These are phyloP conservation scores for Pelecanus crispus DNA, from an alignment of 2,113 vertebrate species.

Conservation along the genomic window DNA sequence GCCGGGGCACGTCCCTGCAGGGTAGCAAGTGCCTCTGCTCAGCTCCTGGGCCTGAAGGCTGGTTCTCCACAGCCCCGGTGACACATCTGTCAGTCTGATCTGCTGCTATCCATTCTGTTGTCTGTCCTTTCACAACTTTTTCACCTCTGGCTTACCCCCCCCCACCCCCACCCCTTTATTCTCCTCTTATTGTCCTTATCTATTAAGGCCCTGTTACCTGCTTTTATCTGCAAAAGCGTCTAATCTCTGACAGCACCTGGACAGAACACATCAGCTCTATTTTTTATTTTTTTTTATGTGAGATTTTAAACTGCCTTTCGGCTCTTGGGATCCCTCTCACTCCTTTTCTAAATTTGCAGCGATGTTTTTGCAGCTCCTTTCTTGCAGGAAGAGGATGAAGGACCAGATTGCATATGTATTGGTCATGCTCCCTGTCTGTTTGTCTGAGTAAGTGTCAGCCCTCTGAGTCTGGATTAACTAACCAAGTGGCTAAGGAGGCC, in stretches of 20 bases:
- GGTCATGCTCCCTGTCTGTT: not conserved
- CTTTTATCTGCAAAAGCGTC: conserved; percentile 17
- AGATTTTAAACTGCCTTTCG: not conserved
- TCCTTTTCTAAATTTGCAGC: not conserved
- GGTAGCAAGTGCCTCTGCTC: rapidly evolving
- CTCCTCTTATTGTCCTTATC: conserved; percentile 10
- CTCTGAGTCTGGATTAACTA: not conserved
- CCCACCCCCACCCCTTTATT: not conserved
- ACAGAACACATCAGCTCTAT: not conserved
- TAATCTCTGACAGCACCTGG: conserved; percentile 38
- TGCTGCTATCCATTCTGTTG: not conserved
- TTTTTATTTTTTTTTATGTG: not conserved
- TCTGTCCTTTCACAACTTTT: not conserved
- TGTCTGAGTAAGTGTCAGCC: not conserved
- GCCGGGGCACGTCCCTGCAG: not conserved
- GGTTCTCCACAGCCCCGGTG: not conserved
- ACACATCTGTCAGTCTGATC: not conserved
- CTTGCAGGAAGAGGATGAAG: not conserved
- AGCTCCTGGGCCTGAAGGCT: not conserved
- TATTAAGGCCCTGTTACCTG: not conserved
- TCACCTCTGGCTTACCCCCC: not conserved
- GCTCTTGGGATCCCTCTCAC: not conserved
- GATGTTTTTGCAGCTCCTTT: not conserved
- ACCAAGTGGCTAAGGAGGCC: not conserved
- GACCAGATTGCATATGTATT: not conserved